Evolutionary conservation across 2,113 vertebrate species (phyloP).

Genomic region (Hyperopisus bebe): DNA sequence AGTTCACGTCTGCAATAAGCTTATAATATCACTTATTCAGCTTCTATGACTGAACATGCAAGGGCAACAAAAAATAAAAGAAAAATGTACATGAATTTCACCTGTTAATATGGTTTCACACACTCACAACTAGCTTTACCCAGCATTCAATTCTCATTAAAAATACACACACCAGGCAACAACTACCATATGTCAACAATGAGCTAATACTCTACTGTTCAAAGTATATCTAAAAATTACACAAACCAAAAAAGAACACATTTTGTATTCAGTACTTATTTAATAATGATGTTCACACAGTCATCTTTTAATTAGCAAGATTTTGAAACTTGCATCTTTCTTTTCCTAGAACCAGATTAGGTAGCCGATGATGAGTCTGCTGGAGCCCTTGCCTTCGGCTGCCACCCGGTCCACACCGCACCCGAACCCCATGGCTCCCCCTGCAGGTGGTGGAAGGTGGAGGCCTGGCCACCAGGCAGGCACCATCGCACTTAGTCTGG

Average conservation of each 20-base stretch:
- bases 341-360: not conserved
- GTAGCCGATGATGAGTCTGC: not conserved
- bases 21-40: not conserved
- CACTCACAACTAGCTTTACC: not conserved
- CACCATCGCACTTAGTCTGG: not conserved
- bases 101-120: not conserved
- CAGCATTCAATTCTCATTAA: not conserved
- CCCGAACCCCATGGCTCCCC: not conserved
- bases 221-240: not conserved
- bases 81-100: not conserved
- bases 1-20: not conserved
- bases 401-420: not conserved
- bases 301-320: not conserved
- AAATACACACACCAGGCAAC: not conserved
- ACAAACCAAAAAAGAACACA: not conserved
- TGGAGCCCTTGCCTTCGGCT: not conserved
- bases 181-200: not conserved
- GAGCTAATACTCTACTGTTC: not conserved
- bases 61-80: not conserved
- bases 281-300: not conserved
- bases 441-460: no score
- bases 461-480: not conserved
- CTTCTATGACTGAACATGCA: not conserved
- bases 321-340: not conserved
- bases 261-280: not conserved